Evolutionary conservation across 2,888 invertebrate genomes (phyloP).

Genomic region (Hypomecis atomaria): DNA sequence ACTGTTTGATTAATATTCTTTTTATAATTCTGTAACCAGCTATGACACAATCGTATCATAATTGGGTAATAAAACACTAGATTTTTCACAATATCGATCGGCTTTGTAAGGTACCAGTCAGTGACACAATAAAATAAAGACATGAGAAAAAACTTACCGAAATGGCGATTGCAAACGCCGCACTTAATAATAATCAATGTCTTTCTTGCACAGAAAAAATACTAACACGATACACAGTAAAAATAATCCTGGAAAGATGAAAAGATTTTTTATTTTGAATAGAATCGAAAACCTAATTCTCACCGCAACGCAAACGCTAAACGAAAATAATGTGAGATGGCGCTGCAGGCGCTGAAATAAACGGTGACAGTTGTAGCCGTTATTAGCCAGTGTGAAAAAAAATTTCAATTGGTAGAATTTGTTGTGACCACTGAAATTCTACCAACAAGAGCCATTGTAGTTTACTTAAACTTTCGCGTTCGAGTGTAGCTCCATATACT

Average conservation of each 20-base stretch:
- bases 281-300: slow-evolving; percentile 1
- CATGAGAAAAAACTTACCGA: slow-evolving; percentile 24
- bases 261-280: not conserved
- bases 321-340: slow-evolving; percentile 34
- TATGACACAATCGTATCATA: not conserved
- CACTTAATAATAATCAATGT: slow-evolving; percentile 2
- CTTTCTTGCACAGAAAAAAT: slow-evolving; percentile 18
- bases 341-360: slow-evolving; percentile 23
- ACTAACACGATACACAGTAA: slow-evolving; percentile 10
- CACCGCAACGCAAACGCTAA: slow-evolving; percentile 16
- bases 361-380: slow-evolving; percentile 26
- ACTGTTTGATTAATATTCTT: not conserved
- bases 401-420: not conserved
- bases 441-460: too few relatives aligned
- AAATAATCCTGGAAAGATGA: not conserved
- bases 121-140: slow-evolving; percentile 13
- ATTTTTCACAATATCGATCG: slow-evolving; percentile 75
- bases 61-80: slow-evolving; percentile 53
- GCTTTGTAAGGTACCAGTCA: slow-evolving; percentile 49
- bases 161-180: slow-evolving; percentile 4
- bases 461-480: too few relatives aligned
- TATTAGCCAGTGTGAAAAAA: slow-evolving; percentile 5
- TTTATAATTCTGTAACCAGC: not conserved
- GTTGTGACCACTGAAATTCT: too few relatives aligned
- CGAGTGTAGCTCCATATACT: too few relatives aligned